Evolutionary conservation across 2,113 vertebrate species (phyloP).

Genomic region (Nymphicus hollandicus): DNA sequence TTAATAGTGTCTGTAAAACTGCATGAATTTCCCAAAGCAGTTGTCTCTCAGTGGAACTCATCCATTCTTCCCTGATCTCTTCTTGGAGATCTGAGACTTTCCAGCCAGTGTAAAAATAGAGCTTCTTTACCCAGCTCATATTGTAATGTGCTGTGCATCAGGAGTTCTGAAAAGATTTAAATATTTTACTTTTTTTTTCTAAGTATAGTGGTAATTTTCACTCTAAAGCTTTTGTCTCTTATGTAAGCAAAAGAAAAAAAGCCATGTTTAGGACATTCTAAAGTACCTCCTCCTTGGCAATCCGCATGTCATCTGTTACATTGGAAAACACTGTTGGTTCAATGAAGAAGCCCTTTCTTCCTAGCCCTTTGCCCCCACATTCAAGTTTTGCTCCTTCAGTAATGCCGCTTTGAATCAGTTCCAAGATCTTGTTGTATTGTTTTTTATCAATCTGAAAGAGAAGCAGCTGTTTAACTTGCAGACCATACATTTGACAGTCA

Average conservation of each 20-base stretch:
- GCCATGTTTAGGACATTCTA: neutral
- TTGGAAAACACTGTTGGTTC: conserved; percentile 98
- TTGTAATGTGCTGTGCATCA: neutral
- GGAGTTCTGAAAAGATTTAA: neutral
- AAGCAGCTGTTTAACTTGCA: neutral
- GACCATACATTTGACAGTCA: neutral
- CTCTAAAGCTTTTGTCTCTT: neutral
- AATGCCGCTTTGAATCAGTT: conserved; percentile 91
- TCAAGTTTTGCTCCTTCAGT: conserved; percentile 93
- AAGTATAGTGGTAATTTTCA: neutral
- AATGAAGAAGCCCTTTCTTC: conserved; percentile 93
- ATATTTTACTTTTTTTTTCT: neutral
- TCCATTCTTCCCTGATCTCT: neutral
- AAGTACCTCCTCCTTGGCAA: conserved; percentile 94
- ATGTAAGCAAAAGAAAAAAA: neutral
- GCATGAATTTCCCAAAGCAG: neutral
- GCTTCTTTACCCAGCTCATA: neutral
- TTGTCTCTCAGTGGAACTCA: neutral
- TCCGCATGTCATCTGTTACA: conserved; percentile 94
- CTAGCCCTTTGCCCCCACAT: conserved; percentile 93
- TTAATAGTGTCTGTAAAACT: neutral
- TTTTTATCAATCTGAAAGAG: conserved; percentile 87
- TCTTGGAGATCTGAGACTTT: neutral
- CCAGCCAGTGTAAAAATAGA: neutral
- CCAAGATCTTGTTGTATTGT: conserved; percentile 91